These are phyloP conservation scores for Hylaeus volcanicus DNA, from an alignment of 1,140 invertebrate genomes.

Conservation along the genomic window DNA sequence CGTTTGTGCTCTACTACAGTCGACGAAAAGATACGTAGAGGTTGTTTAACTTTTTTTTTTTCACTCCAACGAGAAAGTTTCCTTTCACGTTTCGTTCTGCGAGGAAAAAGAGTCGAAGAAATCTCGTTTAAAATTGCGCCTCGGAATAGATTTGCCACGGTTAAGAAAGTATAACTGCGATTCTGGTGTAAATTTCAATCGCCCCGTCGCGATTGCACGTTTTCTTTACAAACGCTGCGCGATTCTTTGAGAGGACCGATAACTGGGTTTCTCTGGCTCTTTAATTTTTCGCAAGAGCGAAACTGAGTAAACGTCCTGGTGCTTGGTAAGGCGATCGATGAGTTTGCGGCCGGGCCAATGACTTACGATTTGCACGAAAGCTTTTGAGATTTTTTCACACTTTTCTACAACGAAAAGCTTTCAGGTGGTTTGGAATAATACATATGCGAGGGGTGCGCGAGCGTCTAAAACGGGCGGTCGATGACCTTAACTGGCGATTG, in stretches of 20 bases:
- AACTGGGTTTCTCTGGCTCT: conserved; percentile 11
- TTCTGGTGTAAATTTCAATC: background rate
- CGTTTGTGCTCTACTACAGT: conserved; percentile 10
- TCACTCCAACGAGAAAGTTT: background rate
- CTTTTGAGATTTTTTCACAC: conserved; percentile 63
- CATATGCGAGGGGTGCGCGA: conserved; percentile 59
- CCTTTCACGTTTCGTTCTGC: background rate
- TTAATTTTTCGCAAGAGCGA: conserved; percentile 37
- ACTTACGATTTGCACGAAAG: conserved; percentile 67
- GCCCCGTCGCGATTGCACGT: background rate
- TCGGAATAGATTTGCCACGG: background rate
- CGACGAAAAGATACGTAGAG: background rate
- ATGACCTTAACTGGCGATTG: conserved; percentile 27
- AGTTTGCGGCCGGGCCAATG: conserved; percentile 55
- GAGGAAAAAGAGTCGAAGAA: background rate
- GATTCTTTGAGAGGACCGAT: conserved; percentile 1
- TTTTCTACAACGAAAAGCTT: conserved; percentile 74
- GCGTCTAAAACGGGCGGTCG: conserved; percentile 27
- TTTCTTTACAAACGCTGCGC: background rate
- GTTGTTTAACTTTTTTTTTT: background rate
- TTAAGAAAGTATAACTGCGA: background rate
- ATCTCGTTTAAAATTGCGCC: background rate
- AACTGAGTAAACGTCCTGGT: conserved; percentile 22
- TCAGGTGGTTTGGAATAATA: conserved; percentile 72
- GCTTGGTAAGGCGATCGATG: conserved; percentile 53